These are phyloP conservation scores for Lordiphosa collinella DNA, from an alignment of 1,140 invertebrate species.

Conservation along the genomic window DNA sequence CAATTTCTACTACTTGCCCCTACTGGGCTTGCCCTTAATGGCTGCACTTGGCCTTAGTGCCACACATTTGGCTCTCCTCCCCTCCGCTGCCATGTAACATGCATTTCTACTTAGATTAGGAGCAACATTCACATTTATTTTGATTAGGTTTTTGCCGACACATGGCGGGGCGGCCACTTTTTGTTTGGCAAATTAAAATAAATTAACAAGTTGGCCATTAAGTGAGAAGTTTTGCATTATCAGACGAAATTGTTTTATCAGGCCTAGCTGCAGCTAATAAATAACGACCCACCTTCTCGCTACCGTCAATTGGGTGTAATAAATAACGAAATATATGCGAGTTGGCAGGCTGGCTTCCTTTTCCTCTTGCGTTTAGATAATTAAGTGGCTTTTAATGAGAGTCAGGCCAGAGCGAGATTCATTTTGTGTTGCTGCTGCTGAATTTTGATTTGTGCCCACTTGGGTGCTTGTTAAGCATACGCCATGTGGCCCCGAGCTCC, in stretches of 20 bases:
- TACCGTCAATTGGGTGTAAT: conserved; percentile 63
- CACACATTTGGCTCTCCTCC: neutral
- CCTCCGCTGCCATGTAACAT: conserved; percentile 24
- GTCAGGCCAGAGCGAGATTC: conserved; percentile 9
- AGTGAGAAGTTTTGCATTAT: conserved; percentile 5
- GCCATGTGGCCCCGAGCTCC: conserved; percentile 24
- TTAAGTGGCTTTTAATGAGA: conserved; percentile 74
- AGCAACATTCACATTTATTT: conserved; percentile 45
- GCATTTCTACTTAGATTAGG: conserved; percentile 46
- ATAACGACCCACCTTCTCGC: conserved; percentile 19
- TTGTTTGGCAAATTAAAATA: conserved; percentile 50
- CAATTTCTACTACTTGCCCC: conserved; percentile 19
- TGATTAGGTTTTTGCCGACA: conserved; percentile 35
- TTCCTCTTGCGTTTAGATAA: conserved; percentile 47
- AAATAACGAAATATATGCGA: conserved; percentile 49
- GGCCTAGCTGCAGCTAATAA: conserved; percentile 38
- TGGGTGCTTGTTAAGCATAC: conserved; percentile 45
- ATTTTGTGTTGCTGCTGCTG: conserved; percentile 1
- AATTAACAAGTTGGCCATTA: conserved; percentile 45
- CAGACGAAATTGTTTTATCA: neutral
- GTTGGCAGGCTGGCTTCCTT: conserved; percentile 19
- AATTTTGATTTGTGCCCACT: conserved; percentile 40
- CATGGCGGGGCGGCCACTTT: neutral
- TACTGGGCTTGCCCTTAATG: conserved; percentile 42
- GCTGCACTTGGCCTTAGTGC: conserved; percentile 35